Evolutionary conservation across 2,113 vertebrate species (phyloP).

Genomic region (Gallinago undulata): DNA sequence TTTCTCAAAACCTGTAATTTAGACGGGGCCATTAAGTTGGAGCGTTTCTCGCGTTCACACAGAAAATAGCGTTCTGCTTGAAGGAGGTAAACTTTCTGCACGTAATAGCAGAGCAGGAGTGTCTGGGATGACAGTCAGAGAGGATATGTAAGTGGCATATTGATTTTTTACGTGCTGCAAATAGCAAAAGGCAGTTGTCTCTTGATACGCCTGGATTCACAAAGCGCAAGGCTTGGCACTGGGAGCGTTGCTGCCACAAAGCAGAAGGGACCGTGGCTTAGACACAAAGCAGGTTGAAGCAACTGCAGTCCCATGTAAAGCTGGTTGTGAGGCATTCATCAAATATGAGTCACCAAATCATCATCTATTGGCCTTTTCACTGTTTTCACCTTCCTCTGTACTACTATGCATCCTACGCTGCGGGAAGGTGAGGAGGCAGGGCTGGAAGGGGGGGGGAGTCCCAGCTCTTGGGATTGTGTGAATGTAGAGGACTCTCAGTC

Average conservation of each 20-base stretch:
- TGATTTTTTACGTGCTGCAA: background rate
- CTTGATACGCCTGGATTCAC: background rate
- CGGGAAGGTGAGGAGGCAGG: background rate
- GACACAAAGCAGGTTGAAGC: background rate
- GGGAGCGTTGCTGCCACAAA: background rate
- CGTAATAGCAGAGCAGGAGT: background rate
- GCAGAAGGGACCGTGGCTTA: background rate
- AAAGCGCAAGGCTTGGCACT: background rate
- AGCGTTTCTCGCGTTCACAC: background rate
- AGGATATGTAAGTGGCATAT: background rate
- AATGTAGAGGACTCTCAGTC: background rate
- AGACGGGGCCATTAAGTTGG: background rate
- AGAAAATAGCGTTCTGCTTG: background rate
- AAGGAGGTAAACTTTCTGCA: background rate
- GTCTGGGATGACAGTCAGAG: background rate
- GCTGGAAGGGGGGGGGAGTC: background rate
- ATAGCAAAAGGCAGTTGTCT: background rate
- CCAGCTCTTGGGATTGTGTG: background rate
- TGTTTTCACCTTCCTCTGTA: background rate
- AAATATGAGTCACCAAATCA: conserved; percentile 14
- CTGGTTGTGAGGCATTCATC: background rate
- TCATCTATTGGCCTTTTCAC: background rate
- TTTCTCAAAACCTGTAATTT: background rate
- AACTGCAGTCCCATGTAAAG: background rate
- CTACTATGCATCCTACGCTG: background rate